Evolutionary conservation across 2,888 invertebrate genomes (phyloP).

Genomic region (Rambutsinella grinnellia): DNA sequence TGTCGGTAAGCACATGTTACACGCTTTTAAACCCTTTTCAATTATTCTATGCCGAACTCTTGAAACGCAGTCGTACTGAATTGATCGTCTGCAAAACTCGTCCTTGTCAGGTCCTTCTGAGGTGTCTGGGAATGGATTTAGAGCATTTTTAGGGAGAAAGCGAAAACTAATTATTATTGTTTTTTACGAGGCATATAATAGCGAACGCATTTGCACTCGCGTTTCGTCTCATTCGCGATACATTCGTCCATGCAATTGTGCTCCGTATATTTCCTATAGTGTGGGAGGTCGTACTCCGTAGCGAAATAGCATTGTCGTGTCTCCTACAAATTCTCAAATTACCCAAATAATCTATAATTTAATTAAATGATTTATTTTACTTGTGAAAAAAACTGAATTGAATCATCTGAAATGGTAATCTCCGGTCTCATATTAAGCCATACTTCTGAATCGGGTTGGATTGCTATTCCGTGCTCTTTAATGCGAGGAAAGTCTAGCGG

Average conservation of each 20-base stretch:
- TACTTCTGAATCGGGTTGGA: conserved; percentile 24
- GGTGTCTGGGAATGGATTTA: too few relatives aligned
- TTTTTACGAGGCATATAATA: conserved; percentile 62
- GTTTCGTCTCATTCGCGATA: conserved; percentile 37
- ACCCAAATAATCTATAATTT: not conserved
- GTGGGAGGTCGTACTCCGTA: conserved; percentile 32
- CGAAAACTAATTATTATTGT: not conserved
- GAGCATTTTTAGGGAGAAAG: not conserved
- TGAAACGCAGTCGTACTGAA: conserved; percentile 47
- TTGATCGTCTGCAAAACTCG: conserved; percentile 10
- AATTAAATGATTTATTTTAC: not conserved
- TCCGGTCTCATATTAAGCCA: conserved; percentile 24
- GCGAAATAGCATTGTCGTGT: conserved; percentile 55
- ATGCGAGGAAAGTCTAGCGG: conserved; percentile 33
- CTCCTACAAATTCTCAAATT: not conserved
- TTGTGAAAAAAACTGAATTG: not conserved
- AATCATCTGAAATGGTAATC: conserved; percentile 23
- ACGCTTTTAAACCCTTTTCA: conserved; percentile 31
- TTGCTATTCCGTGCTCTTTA: conserved; percentile 13
- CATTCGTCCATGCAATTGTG: conserved; percentile 60
- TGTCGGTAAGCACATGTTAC: conserved; percentile 41
- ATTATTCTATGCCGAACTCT: conserved; percentile 51
- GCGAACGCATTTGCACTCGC: conserved; percentile 51
- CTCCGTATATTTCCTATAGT: conserved; percentile 55
- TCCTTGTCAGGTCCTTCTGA: too few relatives aligned